phyloP scores from a whole-genome alignment of 2,797 vertebrate species.

The Eulemur albifrons region DNA sequence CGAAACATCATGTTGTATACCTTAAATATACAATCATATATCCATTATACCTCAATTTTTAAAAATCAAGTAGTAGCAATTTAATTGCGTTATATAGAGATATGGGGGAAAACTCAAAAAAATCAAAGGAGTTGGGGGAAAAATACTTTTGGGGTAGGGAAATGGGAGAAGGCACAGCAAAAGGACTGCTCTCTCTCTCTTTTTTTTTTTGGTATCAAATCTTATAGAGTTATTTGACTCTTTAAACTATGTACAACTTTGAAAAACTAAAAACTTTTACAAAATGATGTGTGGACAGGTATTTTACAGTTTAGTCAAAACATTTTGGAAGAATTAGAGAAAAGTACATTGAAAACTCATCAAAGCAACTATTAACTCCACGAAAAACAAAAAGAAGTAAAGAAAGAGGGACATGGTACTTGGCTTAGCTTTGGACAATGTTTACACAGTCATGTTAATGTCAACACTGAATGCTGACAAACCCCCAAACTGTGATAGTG shows the following conservation, averaged over 20 bases:
- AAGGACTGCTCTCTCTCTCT: not conserved
- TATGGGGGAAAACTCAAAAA: not conserved
- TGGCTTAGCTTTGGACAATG: not conserved
- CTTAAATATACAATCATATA: not conserved
- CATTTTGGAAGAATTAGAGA: not conserved
- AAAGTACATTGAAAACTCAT: not conserved
- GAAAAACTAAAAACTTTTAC: not conserved
- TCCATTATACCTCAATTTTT: not conserved
- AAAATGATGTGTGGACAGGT: not conserved
- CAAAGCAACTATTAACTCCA: not conserved
- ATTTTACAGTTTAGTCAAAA: slow-evolving; percentile 15
- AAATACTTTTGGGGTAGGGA: not conserved
- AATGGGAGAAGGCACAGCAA: not conserved
- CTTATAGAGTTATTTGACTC: not conserved
- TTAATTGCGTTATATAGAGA: not conserved
- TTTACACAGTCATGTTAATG: not conserved
- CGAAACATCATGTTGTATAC: not conserved
- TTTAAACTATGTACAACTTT: not conserved
- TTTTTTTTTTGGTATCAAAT: not conserved
- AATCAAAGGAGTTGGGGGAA: not conserved
- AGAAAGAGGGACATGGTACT: not conserved
- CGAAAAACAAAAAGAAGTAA: not conserved
- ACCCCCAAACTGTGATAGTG: not conserved
- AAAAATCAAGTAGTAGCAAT: not conserved
- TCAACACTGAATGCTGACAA: not conserved